Base-by-base conservation (phyloP, 2,797 vertebrate species). In the Iguana delicatissima region DNA sequence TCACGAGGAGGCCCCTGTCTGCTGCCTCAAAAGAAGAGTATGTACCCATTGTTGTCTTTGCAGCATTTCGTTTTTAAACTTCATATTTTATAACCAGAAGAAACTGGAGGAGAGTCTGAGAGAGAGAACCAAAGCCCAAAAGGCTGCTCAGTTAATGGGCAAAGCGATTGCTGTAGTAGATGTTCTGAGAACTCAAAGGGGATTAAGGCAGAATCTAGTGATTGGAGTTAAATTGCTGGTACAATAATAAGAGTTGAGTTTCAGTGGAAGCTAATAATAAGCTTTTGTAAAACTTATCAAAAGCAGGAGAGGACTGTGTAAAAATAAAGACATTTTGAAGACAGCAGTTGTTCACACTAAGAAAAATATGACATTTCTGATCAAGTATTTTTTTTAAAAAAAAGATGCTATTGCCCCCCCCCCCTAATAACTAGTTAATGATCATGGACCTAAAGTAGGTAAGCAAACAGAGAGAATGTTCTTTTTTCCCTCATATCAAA, bases 1-100 rank as follows among this genome's bases (percentile, higher is more conserved):
- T 97, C 90, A 35, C 89, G 84, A 94, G 93, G 93, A 94, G 93
- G 96, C 95, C 95, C 94, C 94, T 96, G 94, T 95, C 94, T 96
- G 94, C 95, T 93, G 94, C 90, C 95, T 94, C 90, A 69, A 95
- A 95, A 92, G 95, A 93, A 93, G 92, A 94, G 90, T 91, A 82
- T 0, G 0, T 92, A 94, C 95, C 94, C 92, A 92, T 95, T 84
- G 86, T 96, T 95, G 92, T 96, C 96, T 95, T 94, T 90, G 87
- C 12, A 72, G 93, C 73, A 1, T 91, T 96, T 84, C 85, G 80
- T 95, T 96, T 93, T 95, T 89, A 92, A 91, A 96, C 89, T 96
- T 96, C 93, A 91, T 95, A 95, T 94, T 97, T 96, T 95, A 95
- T 95, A 96, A 91, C 69, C 14, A 16, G 92, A 93, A 88, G 64